A percentile compares a stretch with the other conserved stretches of the same genome.
phyloP scores from a whole-genome alignment of 2,888 invertebrate species.

The Ischnura elegans region DNA sequence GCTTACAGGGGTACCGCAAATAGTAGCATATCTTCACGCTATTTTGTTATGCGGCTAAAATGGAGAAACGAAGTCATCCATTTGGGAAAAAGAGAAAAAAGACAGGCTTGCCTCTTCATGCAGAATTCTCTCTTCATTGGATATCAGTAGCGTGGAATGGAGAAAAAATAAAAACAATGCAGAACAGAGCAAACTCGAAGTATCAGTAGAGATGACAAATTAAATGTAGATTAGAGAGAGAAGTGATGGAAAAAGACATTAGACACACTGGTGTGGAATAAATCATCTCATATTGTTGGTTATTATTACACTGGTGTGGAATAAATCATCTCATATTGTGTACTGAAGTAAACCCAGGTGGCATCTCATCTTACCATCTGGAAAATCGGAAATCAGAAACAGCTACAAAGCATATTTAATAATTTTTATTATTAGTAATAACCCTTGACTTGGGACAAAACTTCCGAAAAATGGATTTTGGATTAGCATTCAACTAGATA shows the following conservation, averaged over 20 bases:
- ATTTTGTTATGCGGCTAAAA: neutral
- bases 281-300: too few relatives aligned
- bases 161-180: neutral
- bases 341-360: neutral
- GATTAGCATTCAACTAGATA: too few relatives aligned
- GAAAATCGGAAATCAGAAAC: neutral
- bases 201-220: neutral
- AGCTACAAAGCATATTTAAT: too few relatives aligned
- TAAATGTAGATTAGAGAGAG: neutral
- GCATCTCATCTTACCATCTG: neutral
- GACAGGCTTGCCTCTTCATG: neutral
- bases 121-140: neutral
- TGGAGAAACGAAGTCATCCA: neutral
- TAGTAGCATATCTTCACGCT: neutral
- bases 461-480: too few relatives aligned
- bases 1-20: too few relatives aligned
- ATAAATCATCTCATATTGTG: neutral
- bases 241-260: too few relatives aligned
- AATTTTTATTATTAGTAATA: too few relatives aligned
- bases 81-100: neutral
- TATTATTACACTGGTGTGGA: too few relatives aligned
- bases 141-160: constrained; percentile 7
- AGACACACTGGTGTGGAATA: neutral
- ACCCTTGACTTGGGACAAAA: too few relatives aligned
- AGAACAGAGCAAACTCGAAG: too few relatives aligned